Conservation (phyloP, 2,888 invertebrate species). For the Apodemia duryi region DNA sequence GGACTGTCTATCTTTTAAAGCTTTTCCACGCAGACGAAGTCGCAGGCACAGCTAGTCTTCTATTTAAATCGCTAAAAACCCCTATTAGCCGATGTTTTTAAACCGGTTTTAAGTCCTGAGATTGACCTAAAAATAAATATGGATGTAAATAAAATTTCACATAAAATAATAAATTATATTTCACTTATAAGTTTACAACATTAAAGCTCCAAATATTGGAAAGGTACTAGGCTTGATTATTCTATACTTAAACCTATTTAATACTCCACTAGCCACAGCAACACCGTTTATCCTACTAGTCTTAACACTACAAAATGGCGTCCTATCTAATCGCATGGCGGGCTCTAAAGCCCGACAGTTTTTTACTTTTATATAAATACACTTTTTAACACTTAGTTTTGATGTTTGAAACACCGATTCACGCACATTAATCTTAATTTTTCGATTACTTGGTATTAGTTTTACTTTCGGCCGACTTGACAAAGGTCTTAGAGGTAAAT, state of each 20-base stretch:
- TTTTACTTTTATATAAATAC: conserved; percentile 55
- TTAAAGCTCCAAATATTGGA: conserved; percentile 64
- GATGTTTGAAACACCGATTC: conserved; percentile 56
- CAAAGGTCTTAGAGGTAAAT: conserved; percentile 44
- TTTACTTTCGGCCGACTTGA: conserved; percentile 49
- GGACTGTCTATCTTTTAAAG: too few relatives aligned
- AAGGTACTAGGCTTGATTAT: conserved; percentile 48
- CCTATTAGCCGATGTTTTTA: too few relatives aligned
- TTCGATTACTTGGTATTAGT: conserved; percentile 38
- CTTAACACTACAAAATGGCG: conserved; percentile 30
- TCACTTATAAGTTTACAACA: conserved; percentile 29
- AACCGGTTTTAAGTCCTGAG: too few relatives aligned
- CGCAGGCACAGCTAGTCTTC: too few relatives aligned
- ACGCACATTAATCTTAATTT: conserved; percentile 39
- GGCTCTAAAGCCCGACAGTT: conserved; percentile 49
- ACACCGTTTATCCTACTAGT: conserved; percentile 36
- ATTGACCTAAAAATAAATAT: too few relatives aligned
- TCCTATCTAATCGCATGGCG: conserved; percentile 30
- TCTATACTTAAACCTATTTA: conserved; percentile 68
- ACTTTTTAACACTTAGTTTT: conserved; percentile 40
- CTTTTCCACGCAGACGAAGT: too few relatives aligned
- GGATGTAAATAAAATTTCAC: conserved; percentile 19
- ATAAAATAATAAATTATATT: conserved; percentile 31
- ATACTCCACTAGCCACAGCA: conserved; percentile 54
- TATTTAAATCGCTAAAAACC: too few relatives aligned